Evolutionary conservation across 2,113 vertebrate genomes (phyloP).

Genomic region (Xiphophorus hellerii): DNA sequence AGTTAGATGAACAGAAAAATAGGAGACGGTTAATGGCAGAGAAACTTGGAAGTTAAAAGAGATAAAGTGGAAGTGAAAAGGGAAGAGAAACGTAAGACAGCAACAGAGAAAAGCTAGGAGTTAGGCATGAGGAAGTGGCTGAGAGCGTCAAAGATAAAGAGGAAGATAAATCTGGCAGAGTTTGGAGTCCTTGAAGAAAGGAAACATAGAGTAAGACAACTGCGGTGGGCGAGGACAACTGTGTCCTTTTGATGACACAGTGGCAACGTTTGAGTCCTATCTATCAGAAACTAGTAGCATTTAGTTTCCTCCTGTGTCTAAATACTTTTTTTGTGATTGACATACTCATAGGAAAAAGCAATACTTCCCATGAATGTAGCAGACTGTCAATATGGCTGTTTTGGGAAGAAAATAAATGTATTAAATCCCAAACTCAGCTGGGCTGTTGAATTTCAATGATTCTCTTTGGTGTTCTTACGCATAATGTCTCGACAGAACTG

Average conservation of each 20-base stretch:
- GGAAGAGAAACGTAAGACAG: conserved; percentile 49
- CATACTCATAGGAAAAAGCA: conserved; percentile 43
- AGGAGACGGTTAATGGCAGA: conserved; percentile 24
- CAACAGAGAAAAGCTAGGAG: conserved; percentile 45
- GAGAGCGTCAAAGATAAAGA: conserved; percentile 45
- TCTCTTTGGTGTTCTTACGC: conserved; percentile 54
- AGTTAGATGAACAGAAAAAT: conserved; percentile 25
- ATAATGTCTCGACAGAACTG: conserved; percentile 50
- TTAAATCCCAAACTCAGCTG: conserved; percentile 54
- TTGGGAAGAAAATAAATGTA: conserved; percentile 20
- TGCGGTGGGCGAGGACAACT: conserved; percentile 55
- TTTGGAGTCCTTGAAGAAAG: conserved; percentile 64
- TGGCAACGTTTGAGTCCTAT: conserved; percentile 44
- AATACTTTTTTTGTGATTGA: conserved; percentile 26
- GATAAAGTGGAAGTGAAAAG: conserved; percentile 51
- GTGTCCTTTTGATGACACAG: conserved; percentile 50
- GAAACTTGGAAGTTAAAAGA: conserved; percentile 32
- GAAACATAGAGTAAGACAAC: conserved; percentile 57
- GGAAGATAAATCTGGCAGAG: conserved; percentile 54
- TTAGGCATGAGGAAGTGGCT: conserved; percentile 46
- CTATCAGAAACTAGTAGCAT: conserved; percentile 44
- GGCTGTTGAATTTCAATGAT: conserved; percentile 67
- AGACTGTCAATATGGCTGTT: conserved; percentile 43
- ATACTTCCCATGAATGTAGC: conserved; percentile 17
- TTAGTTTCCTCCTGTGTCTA: conserved; percentile 48